Conservation (phyloP, 2,888 invertebrate species). For the Eupeodes luniger region DNA sequence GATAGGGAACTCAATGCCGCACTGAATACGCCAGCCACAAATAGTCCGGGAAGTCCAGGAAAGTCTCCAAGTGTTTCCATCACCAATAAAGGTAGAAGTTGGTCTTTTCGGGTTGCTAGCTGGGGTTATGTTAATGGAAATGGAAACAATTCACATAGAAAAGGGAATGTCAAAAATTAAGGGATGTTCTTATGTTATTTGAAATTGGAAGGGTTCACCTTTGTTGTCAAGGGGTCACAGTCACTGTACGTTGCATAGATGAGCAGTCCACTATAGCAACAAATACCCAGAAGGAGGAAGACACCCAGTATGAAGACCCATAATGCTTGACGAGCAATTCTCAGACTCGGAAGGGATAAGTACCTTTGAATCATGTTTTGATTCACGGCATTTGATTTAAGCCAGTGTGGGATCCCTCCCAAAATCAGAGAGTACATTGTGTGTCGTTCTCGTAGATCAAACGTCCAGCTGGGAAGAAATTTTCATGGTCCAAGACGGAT, state of each 20-base stretch:
- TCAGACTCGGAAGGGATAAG: constrained; percentile 88
- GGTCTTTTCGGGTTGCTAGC: constrained; percentile 90
- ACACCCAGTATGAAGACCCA: constrained; percentile 92
- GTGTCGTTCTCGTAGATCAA: constrained; percentile 90
- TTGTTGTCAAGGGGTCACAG: constrained; percentile 93
- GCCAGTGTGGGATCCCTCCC: constrained; percentile 90
- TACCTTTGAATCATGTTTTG: constrained; percentile 93
- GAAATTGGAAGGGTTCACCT: constrained; percentile 82
- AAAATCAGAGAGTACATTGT: constrained; percentile 89
- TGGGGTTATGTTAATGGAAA: constrained; percentile 78
- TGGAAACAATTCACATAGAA: constrained; percentile 44
- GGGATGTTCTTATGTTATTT: constrained; percentile 56
- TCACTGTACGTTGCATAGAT: constrained; percentile 93
- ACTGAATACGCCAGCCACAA: constrained; percentile 95
- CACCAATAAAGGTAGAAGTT: constrained; percentile 92
- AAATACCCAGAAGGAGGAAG: constrained; percentile 89
- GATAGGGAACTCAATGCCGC: constrained; percentile 94
- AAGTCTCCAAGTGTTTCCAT: constrained; percentile 92
- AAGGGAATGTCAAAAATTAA: constrained; percentile 58
- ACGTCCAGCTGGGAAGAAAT: constrained; percentile 85
- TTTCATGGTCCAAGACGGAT: not conserved
- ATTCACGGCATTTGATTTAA: constrained; percentile 89
- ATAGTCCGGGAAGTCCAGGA: constrained; percentile 93
- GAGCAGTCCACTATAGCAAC: constrained; percentile 93
- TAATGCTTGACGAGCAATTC: constrained; percentile 85